Conservation (phyloP, 2,888 invertebrate species). For the Drosophila barbarae region DNA sequence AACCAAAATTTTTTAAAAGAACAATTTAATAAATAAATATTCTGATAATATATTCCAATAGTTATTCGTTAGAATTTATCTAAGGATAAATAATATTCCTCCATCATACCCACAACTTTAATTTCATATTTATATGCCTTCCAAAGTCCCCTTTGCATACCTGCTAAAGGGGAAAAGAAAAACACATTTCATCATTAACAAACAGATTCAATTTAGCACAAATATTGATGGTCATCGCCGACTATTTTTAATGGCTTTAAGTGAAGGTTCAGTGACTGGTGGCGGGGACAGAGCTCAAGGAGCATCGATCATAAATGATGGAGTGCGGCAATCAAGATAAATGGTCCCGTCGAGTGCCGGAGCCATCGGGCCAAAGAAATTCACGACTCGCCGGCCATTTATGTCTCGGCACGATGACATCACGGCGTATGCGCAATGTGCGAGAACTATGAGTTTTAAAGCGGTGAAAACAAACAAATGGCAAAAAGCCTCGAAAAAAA, state of each 20-base stretch:
- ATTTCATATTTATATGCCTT: too few species aligned
- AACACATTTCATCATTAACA: slow-evolving; percentile 15
- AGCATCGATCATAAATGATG: slow-evolving; percentile 70
- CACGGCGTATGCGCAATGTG: slow-evolving; percentile 47
- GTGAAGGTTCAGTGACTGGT: slow-evolving; percentile 17
- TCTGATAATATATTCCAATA: neutral
- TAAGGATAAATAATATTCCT: too few species aligned
- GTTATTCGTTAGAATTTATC: too few species aligned
- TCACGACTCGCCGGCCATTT: slow-evolving; percentile 43
- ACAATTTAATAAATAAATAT: neutral
- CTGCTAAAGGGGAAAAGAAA: slow-evolving; percentile 43
- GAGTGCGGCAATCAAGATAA: slow-evolving; percentile 65
- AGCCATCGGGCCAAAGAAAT: slow-evolving; percentile 51
- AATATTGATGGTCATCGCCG: slow-evolving; percentile 25
- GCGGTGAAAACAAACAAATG: slow-evolving; percentile 7
- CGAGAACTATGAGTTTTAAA: slow-evolving; percentile 23
- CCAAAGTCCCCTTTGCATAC: slow-evolving; percentile 42
- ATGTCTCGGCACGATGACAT: slow-evolving; percentile 45
- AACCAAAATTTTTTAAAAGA: neutral
- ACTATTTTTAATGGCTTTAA: slow-evolving; percentile 28
- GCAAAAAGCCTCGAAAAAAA: slow-evolving; percentile 4
- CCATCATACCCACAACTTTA: too few species aligned
- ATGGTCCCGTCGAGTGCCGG: slow-evolving; percentile 47
- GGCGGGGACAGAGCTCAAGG: slow-evolving; percentile 22
- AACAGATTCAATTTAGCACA: slow-evolving; percentile 28